Evolutionary conservation across 2,888 invertebrate genomes (phyloP).

Genomic region (Perizoma affinitatum): DNA sequence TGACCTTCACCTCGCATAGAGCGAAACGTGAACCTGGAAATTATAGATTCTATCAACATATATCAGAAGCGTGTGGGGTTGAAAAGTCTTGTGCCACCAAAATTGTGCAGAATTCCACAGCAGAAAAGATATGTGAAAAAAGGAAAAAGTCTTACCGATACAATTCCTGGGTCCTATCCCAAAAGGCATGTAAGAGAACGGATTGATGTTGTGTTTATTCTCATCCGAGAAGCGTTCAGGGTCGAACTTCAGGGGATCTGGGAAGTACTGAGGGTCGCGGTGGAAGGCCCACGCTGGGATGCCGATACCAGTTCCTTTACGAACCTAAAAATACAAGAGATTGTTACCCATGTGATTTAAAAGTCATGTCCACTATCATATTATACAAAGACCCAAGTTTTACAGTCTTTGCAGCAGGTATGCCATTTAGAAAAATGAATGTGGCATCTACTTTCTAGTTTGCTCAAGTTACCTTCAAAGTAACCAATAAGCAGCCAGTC

Average conservation of each 20-base stretch:
- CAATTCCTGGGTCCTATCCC: constrained; percentile 64
- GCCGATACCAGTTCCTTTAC: constrained; percentile 56
- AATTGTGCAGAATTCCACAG: too few species aligned
- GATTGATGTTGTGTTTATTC: constrained; percentile 52
- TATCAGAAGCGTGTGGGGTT: too few species aligned
- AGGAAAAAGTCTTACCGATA: constrained; percentile 49
- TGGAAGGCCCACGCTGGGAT: constrained; percentile 66
- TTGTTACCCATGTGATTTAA: too few species aligned
- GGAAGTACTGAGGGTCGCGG: constrained; percentile 52
- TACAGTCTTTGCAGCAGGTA: too few species aligned
- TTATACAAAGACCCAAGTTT: too few species aligned
- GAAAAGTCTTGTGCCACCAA: too few species aligned
- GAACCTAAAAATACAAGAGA: constrained; percentile 54
- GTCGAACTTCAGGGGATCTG: constrained; percentile 58
- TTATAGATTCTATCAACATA: not conserved
- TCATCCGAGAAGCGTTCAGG: constrained; percentile 63
- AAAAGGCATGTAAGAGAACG: constrained; percentile 58
- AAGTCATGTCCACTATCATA: too few species aligned
- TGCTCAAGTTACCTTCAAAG: too few species aligned
- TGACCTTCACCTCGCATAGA: constrained; percentile 67
- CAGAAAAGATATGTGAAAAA: too few species aligned
- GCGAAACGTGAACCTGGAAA: constrained; percentile 65
- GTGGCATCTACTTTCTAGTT: too few species aligned
- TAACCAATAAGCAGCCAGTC: too few species aligned
- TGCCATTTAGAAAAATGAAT: too few species aligned